Evolutionary conservation across 2,888 invertebrate genomes (phyloP), one percentile per base, ranked within the genome.

Genomic region (Pollenia labialis): DNA sequence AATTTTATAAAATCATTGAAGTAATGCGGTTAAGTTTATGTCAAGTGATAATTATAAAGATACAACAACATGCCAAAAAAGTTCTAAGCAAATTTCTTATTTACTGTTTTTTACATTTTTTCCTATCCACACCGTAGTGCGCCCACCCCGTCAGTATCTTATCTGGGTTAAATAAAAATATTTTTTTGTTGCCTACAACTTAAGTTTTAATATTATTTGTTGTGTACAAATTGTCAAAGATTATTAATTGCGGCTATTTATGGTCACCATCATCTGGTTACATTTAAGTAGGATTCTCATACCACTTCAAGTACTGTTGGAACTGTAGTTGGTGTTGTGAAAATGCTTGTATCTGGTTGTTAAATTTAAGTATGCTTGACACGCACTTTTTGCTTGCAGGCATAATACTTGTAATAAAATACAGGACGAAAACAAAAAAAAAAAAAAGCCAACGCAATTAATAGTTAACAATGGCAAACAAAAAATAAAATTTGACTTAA

Each of bases 181-280:
- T 58, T 68, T 40, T 46, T 12, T 46, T 32, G n/a, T n/a, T 4
- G 52, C 44, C 7, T 23, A 60, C 8, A 54, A 48, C 7, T 66
- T 72, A 16, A 46, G 7, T 72, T 74, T 74, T 50, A 64, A 72
- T 56, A 54, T n/a, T 42, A 32, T 64, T 75, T 90, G 89, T 90
- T 62, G 48, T 90, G 89, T 90, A 90, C 89, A 89, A 91, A 91
- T 90, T 90, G 90, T 91, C 92, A 89, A 90, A 80, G 90, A 90
- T 91, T 92, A 92, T 92, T 92, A 91, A 91, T 87, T 86, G 84
- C 46, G 54, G 56, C 86, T 81, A 86, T 88, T 83, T 82, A 85
- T 90, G 82, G 68, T 85, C 74, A 64, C 72, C 66, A 72, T 88
- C 85, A 76, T 88, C 77, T 88, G 76, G 83, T 69, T 75, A 66